These are phyloP conservation scores for Noturus placidus DNA, from an alignment of 2,113 vertebrate species.

Conservation along the genomic window DNA sequence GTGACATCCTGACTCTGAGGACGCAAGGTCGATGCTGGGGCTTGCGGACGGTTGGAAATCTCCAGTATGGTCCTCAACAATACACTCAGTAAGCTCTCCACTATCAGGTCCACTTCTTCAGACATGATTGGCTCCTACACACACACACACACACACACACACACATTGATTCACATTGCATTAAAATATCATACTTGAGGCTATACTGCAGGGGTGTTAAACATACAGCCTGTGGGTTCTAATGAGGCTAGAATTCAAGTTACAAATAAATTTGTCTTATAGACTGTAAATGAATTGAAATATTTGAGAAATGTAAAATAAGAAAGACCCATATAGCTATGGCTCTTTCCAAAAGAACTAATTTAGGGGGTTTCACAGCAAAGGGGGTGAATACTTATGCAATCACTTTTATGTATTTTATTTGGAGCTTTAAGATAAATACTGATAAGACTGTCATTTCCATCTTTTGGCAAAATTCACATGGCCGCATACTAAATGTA, in stretches of 20 bases:
- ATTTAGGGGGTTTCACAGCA: background rate
- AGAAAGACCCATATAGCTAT: background rate
- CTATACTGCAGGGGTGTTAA: background rate
- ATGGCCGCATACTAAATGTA: background rate
- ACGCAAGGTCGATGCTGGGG: constrained; percentile 79
- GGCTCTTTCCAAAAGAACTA: background rate
- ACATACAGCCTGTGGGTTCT: background rate
- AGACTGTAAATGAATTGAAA: background rate
- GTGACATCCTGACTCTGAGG: constrained; percentile 96
- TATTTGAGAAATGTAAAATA: background rate
- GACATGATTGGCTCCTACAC: constrained; percentile 84
- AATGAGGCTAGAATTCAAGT: background rate
- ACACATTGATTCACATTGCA: background rate
- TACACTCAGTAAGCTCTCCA: constrained; percentile 88
- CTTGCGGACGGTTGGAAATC: constrained; percentile 90
- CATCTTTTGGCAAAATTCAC: background rate
- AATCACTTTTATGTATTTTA: background rate
- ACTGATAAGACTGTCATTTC: background rate
- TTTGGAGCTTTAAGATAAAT: background rate
- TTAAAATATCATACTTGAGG: background rate
- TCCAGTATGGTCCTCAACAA: constrained; percentile 91
- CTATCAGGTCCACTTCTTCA: constrained; percentile 93
- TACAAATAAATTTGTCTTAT: background rate
- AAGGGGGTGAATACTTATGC: background rate
- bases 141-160: constrained; percentile 41